Evolutionary conservation across 2,113 vertebrate species (phyloP).

Genomic region (Penelope pileata): DNA sequence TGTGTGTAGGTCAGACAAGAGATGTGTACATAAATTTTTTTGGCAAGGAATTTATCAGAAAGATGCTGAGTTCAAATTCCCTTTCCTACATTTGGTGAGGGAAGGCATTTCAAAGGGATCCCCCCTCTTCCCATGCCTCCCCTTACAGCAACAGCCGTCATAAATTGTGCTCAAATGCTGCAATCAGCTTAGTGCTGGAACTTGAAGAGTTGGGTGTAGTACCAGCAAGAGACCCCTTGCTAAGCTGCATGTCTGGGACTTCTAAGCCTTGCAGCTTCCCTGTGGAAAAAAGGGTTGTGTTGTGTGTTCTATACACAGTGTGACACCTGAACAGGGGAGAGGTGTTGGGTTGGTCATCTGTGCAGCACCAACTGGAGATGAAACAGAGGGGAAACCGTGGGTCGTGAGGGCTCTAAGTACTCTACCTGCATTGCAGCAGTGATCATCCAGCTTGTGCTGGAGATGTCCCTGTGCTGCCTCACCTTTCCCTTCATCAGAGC

Average conservation of each 20-base stretch:
- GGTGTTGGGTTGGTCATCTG: neutral
- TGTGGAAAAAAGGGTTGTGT: neutral
- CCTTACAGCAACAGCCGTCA: neutral
- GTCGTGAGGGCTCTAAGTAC: neutral
- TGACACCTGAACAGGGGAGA: neutral
- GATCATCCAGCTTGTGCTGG: neutral
- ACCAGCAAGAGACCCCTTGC: neutral
- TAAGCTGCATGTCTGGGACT: neutral
- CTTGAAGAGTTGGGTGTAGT: neutral
- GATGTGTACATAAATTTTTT: fast-evolving
- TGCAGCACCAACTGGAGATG: neutral
- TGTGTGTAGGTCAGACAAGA: neutral
- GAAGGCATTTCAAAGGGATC: neutral
- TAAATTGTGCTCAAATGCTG: neutral
- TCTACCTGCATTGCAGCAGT: neutral
- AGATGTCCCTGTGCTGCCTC: neutral
- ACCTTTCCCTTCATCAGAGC: neutral
- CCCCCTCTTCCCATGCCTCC: neutral
- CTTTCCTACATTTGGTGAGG: neutral
- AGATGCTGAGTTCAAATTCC: neutral
- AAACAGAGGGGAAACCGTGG: neutral
- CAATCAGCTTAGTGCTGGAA: neutral
- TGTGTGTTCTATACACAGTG: neutral
- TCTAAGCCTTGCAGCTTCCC: neutral
- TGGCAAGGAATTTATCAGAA: neutral